Evolutionary conservation across 2,888 invertebrate species (phyloP).

Genomic region (Drosophila borborema): DNA sequence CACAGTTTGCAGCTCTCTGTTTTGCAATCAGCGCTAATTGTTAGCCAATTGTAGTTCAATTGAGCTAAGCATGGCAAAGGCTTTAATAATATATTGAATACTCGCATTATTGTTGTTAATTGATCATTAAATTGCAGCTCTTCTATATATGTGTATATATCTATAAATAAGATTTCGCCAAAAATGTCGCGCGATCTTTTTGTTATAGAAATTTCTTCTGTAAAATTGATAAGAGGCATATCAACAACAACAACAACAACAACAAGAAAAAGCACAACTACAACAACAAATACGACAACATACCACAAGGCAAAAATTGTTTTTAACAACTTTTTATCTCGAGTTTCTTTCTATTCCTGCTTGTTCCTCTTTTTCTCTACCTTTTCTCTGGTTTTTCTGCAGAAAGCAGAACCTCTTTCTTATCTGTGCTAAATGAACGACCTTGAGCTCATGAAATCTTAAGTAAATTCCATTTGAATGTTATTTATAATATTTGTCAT

Average conservation of each 20-base stretch:
- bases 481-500: not conserved
- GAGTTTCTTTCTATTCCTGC: not conserved
- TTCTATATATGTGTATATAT: not conserved
- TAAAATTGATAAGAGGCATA: conserved; percentile 23
- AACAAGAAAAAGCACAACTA: not conserved
- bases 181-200: not conserved
- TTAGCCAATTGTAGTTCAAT: conserved; percentile 42
- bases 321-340: conserved; percentile 1
- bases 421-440: not conserved
- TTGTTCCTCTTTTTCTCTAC: not conserved
- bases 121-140: conserved; percentile 26
- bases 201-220: conserved; percentile 31
- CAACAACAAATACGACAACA: not conserved
- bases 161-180: not conserved
- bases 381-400: not conserved
- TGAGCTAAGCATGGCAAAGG: conserved; percentile 15
- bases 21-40: conserved; percentile 65
- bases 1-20: conserved; percentile 24
- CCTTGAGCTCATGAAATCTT: conserved; percentile 3
- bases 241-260: not conserved
- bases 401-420: not conserved
- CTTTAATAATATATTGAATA: conserved; percentile 10
- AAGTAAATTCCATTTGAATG: not conserved
- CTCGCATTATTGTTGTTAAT: conserved; percentile 32
- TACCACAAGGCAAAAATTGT: not conserved